Evolutionary conservation across 2,888 invertebrate species (phyloP), one percentile per base, ranked within the genome.

Genomic region (Amorpha juglandis): DNA sequence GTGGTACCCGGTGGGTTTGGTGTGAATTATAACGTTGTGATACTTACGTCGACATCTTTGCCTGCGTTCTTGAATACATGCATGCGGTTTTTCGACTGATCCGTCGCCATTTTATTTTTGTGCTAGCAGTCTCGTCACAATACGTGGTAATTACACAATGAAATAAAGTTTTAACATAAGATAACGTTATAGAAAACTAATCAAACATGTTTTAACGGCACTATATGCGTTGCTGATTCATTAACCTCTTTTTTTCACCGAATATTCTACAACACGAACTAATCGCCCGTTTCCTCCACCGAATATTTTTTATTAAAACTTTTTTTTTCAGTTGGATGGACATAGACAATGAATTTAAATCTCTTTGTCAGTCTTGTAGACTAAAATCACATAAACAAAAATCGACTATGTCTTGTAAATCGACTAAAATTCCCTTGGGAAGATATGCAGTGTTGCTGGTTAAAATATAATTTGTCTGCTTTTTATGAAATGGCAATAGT

Each of bases 11-110:
- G 11, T 27, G 14, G 27, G 19, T 33, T 38, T 55, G 35, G 19
- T 6, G 12, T 42, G 42, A 42, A 19, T 66, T 55, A 68, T 68
- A 68, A 63, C 62, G 62, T 51, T 68, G 45, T 67, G 64, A 66
- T 90, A 96, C 98, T 97, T 95, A 98, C 99, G 95, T 99, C 99
- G 94, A 98, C 98, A 95, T 99, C 99, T 95, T 99, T 99, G 87
- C 99, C 99, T 95, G 98, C 98, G 95, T 99, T 99, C 96, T 99
- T 99, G 94, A 98, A 98, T 90, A 96, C 97, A 93, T 97, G 97
- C 95, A 98, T 96, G 94, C 98, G 97, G 95, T 96, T 97, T 95
- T 96, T 96, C 94, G 94, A 94, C 92, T 94, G 95, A 92, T 95
- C 95, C 90, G 96, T 95, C 95, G 96, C 96, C 96, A 96, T 96